Evolutionary conservation across 1,140 invertebrate genomes (phyloP), one percentile per base, ranked within the genome.

Genomic region (Cherax destructor): DNA sequence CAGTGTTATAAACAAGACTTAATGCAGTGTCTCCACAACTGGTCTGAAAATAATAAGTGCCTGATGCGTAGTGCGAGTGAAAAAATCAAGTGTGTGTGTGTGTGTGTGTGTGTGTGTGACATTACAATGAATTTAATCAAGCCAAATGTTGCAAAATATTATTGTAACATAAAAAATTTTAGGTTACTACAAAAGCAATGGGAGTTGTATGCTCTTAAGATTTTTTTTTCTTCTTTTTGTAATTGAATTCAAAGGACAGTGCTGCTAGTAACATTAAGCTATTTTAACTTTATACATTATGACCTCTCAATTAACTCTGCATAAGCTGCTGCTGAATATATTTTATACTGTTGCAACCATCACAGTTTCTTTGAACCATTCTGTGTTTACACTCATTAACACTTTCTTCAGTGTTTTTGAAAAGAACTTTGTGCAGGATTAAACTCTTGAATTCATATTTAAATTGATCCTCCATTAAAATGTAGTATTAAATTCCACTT

Each of bases 11-110:
- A 7, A 52, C 59, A 30, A 83, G 81, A 83, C 81, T 83, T 65
- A 56, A 10, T 83, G 56, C 30, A 18, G n/a, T 74, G 81, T 83
- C 81, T 65, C 81, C 81, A 83, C 65, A 65, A 47, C 56, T 83
- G 81, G 81, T 65, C 24, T 77, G 74, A 50, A 77, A 47, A 59
- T 61, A 56, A 83, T 21, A 76, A 85, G 72, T 86, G 74, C 85
- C 72, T 86, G 74, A 52, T 77, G 74, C 78, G 85, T 86, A 56
- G 65, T 78, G 74, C 41, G 50, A 50, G 84, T 56, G 41, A 1
- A 59, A 13, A n/a, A 52, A 50, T 24, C 41, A 65, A 65, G 59
- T 83, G 81, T 83, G 81, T 41, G 56, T 65, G 81, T 65, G 30
- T 41, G 30, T 41, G 7, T 83, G 81, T 83, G 81, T 41, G 56